These are phyloP conservation scores for Colossoma macropomum DNA, from an alignment of 2,113 vertebrate species.

Conservation along the genomic window DNA sequence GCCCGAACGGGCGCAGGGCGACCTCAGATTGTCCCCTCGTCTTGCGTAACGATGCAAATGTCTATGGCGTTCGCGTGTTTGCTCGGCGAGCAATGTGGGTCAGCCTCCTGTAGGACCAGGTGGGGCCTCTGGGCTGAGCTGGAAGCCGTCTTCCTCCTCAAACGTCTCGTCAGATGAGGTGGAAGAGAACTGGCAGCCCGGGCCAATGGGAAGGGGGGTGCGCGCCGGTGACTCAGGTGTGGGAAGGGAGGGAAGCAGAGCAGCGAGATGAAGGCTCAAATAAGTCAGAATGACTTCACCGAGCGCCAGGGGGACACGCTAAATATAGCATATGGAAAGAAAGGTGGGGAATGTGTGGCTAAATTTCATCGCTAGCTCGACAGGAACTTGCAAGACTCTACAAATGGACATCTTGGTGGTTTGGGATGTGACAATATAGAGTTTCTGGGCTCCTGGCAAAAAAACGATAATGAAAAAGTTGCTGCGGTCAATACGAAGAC, in stretches of 20 bases:
- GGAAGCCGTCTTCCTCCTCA: slow-evolving; percentile 56
- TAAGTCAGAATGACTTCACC: slow-evolving; percentile 73
- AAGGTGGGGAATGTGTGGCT: slow-evolving; percentile 55
- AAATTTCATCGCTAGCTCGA: slow-evolving; percentile 25
- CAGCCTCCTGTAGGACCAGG: slow-evolving; percentile 55
- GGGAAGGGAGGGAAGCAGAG: slow-evolving; percentile 65
- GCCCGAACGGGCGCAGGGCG: slow-evolving; percentile 18
- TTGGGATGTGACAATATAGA: no score
- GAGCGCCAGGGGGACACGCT: slow-evolving; percentile 63
- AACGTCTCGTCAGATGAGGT: slow-evolving; percentile 71
- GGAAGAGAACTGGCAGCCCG: slow-evolving; percentile 66
- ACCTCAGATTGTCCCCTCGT: slow-evolving; percentile 11
- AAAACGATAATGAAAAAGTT: no score
- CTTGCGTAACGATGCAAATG: slow-evolving; percentile 15
- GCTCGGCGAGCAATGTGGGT: slow-evolving; percentile 32
- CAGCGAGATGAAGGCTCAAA: slow-evolving; percentile 68
- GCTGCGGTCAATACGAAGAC: no score
- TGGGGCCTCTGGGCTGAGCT: slow-evolving; percentile 59
- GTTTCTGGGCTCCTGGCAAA: no score
- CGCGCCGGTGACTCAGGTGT: slow-evolving; percentile 73
- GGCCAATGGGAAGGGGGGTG: slow-evolving; percentile 69
- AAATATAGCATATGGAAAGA: slow-evolving; percentile 74
- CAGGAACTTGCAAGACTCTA: background rate
- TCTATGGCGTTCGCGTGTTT: slow-evolving; percentile 2
- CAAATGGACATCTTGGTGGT: background rate